A percentile compares a stretch with the other conserved stretches of the same genome.
Conservation (phyloP, 2,113 vertebrate genomes). For the Ivindomyrus marchei region DNA sequence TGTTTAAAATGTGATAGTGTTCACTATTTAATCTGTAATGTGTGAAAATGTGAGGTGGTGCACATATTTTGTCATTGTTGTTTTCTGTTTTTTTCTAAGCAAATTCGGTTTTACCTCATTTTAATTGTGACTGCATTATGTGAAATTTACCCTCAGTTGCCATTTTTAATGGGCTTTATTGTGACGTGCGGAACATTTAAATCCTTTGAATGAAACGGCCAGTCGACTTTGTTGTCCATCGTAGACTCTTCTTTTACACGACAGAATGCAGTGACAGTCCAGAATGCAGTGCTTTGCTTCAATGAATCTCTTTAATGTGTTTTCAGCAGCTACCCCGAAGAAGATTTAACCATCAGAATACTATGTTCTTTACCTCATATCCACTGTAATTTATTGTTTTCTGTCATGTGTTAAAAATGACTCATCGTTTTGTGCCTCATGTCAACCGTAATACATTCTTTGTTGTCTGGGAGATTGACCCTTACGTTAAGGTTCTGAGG, state of each 20-base stretch:
- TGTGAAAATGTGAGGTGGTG: too few relatives aligned
- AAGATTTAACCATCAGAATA: neutral
- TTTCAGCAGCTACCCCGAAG: neutral
- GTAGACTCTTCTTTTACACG: neutral
- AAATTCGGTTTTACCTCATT: neutral
- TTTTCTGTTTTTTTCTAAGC: neutral
- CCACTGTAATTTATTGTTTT: neutral
- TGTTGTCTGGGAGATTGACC: neutral
- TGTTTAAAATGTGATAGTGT: neutral
- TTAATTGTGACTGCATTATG: neutral
- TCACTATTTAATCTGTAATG: neutral
- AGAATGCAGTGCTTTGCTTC: neutral
- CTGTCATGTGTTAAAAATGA: neutral
- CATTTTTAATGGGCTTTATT: neutral
- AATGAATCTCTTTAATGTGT: neutral
- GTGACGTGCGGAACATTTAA: neutral
- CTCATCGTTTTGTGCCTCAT: neutral
- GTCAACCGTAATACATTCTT: neutral
- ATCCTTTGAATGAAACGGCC: neutral
- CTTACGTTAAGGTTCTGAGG: neutral
- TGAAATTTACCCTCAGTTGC: neutral
- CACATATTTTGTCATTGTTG: neutral
- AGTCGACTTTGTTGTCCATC: neutral
- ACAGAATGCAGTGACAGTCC: neutral
- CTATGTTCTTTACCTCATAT: neutral